These are phyloP conservation scores for Pyralis farinalis DNA, from an alignment of 2,888 invertebrate genomes.

Conservation along the genomic window DNA sequence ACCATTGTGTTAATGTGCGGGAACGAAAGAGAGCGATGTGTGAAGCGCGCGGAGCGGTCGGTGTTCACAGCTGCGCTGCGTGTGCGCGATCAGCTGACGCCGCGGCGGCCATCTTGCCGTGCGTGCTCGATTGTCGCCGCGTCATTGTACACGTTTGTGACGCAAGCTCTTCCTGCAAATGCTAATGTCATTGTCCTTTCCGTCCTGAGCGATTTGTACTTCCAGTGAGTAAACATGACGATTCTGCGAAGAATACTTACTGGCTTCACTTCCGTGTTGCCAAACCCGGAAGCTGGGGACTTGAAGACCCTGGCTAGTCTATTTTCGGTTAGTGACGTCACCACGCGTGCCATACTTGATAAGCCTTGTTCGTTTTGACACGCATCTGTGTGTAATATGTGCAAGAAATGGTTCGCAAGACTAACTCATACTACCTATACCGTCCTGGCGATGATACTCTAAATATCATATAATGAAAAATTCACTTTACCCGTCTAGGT, in stretches of 20 bases:
- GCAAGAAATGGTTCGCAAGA: too few species aligned
- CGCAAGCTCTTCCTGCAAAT: slow-evolving; percentile 61
- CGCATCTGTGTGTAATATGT: too few species aligned
- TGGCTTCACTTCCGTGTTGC: slow-evolving; percentile 46
- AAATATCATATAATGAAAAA: too few species aligned
- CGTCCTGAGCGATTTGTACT: slow-evolving; percentile 38
- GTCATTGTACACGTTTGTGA: slow-evolving; percentile 67
- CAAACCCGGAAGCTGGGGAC: slow-evolving; percentile 54
- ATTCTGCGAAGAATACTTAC: slow-evolving; percentile 24
- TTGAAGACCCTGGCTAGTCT: slow-evolving; percentile 62
- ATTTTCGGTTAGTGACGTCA: slow-evolving; percentile 65
- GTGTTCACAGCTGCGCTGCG: slow-evolving; percentile 62
- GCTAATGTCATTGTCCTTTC: slow-evolving; percentile 72
- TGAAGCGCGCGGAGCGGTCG: slow-evolving; percentile 15
- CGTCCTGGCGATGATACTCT: too few species aligned
- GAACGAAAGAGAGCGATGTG: slow-evolving; percentile 61
- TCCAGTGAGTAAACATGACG: slow-evolving; percentile 28
- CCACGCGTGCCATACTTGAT: neutral
- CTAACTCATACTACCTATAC: too few species aligned
- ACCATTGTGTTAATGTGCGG: slow-evolving; percentile 50
- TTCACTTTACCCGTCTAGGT: too few species aligned
- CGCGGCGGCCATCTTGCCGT: slow-evolving; percentile 73
- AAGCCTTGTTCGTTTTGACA: too few species aligned
- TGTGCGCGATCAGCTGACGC: slow-evolving; percentile 77
- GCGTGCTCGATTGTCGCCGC: slow-evolving; percentile 63